Evolutionary conservation across 2,113 vertebrate genomes (phyloP), one percentile per base, ranked within the genome.

Genomic region (Emydura subglobosa): DNA sequence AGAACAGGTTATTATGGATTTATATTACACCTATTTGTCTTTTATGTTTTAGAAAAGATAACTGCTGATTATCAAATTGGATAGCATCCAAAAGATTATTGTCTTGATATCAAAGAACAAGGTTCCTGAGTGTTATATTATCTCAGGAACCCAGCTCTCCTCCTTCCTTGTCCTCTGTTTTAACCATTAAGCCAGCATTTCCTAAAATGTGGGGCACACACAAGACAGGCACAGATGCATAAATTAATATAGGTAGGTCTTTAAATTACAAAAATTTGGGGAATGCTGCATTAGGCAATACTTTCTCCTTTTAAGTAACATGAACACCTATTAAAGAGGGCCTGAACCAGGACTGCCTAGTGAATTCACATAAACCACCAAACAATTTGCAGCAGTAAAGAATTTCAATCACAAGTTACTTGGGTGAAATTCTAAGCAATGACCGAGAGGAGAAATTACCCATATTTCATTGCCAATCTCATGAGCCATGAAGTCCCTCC

Each of bases 271-370:
- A 53, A 47, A 80, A 0, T 68, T 88, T 57, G 65, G 42, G 24
- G 89, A 86, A 79, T 53, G 0, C 27, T 7, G 4, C 55, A 5
- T 29, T 82, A 65, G 6, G 54, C 13, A 85, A 92, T 1, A 3
- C 25, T 86, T 85, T 80, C 7, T 76, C 1, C 65, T 24, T 80
- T 86, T 42, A 44, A 2, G 3, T 78, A 84, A 76, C 2, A 76
- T 42, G 6, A 8, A 3, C 6, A 53, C 2, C 27, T 39, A 19
- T 50, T 59, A 5, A 74, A 47, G 9, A 82, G 44, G 59, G 85
- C 68, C 0, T 82, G 22, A 79, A 42, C 3, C 24, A 9, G 1
- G 59, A 0, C 14, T 4, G 1, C 10, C 2, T 86, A n/a, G 39
- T 51, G 7, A 39, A 25, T 83, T 83, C 17, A 49, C 53, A 79